A percentile compares a stretch with the other conserved stretches of the same genome.
Evolutionary conservation across 2,888 invertebrate species (phyloP).

Genomic region (Zeuzera pyrina): DNA sequence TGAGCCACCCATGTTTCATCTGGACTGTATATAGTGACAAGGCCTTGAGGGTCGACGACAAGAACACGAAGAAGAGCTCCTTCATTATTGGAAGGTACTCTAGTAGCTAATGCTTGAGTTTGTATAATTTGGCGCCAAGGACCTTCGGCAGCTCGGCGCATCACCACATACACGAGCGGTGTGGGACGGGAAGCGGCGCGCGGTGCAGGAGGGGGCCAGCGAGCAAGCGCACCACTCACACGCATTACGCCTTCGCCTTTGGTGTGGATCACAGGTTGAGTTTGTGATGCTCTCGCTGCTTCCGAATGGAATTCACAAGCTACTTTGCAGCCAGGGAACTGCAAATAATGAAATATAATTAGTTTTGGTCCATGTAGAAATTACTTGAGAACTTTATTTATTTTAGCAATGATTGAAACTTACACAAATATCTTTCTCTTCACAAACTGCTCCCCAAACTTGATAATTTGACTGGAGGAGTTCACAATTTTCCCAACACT

Average conservation of each 20-base stretch:
- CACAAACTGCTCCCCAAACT: conserved; percentile 81
- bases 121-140: conserved; percentile 79
- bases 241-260: conserved; percentile 79
- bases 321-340: conserved; percentile 82
- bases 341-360: conserved; percentile 22
- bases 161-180: conserved; percentile 79
- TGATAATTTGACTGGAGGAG: conserved; percentile 80
- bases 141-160: conserved; percentile 76
- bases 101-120: conserved; percentile 75
- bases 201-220: conserved; percentile 77
- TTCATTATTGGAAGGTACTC: conserved; percentile 77
- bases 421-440: conserved; percentile 81
- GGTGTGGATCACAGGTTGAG: conserved; percentile 79
- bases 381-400: conserved; percentile 1
- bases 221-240: conserved; percentile 75
- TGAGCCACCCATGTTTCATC: conserved; percentile 75
- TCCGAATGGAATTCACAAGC: conserved; percentile 80
- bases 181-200: conserved; percentile 70
- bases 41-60: conserved; percentile 79
- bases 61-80: conserved; percentile 78
- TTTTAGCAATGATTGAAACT: conserved; percentile 45
- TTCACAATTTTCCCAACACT: conserved; percentile 86
- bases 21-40: conserved; percentile 80
- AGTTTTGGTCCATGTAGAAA: background rate
- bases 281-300: conserved; percentile 74